Percentiles rank a stretch among this genome's conserved stretches.
These are phyloP conservation scores for Tetragnatha versicolor DNA, from an alignment of 1,140 invertebrate genomes.

Conservation along the genomic window DNA sequence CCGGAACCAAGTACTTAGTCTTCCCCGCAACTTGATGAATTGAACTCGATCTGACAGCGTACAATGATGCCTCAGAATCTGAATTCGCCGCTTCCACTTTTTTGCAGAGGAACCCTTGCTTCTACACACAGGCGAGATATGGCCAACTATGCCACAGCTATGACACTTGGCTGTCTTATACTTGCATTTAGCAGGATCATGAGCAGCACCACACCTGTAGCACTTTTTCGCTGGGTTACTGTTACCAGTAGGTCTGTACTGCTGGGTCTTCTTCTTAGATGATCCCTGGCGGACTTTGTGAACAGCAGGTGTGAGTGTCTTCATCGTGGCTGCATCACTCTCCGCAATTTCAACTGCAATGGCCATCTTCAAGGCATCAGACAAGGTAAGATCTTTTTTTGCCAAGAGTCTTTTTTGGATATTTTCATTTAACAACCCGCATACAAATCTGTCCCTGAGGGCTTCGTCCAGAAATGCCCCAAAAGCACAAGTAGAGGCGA, in stretches of 20 bases:
- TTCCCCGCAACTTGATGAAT: not conserved
- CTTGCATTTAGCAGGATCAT: not conserved
- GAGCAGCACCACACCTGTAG: not conserved
- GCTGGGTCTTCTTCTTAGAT: not conserved
- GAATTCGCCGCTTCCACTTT: not conserved
- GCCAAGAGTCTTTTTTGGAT: no score
- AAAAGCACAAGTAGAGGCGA: not conserved
- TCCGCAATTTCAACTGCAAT: not conserved
- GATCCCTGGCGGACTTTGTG: not conserved
- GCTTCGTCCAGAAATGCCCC: slow-evolving; percentile 3
- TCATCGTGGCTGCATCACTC: not conserved
- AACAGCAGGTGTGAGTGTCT: not conserved
- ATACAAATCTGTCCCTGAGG: not conserved
- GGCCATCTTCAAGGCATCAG: not conserved
- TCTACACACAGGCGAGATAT: not conserved
- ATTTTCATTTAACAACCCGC: not conserved
- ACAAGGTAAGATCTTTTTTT: not conserved
- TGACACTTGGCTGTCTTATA: not conserved
- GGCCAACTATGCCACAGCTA: not conserved
- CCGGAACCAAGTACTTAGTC: not conserved
- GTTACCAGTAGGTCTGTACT: not conserved
- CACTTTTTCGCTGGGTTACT: not conserved
- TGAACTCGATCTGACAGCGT: not conserved
- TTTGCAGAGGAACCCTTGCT: not conserved
- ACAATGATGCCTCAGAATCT: not conserved